phyloP scores from a whole-genome alignment of 1,140 invertebrate species.

The Musca domestica region DNA sequence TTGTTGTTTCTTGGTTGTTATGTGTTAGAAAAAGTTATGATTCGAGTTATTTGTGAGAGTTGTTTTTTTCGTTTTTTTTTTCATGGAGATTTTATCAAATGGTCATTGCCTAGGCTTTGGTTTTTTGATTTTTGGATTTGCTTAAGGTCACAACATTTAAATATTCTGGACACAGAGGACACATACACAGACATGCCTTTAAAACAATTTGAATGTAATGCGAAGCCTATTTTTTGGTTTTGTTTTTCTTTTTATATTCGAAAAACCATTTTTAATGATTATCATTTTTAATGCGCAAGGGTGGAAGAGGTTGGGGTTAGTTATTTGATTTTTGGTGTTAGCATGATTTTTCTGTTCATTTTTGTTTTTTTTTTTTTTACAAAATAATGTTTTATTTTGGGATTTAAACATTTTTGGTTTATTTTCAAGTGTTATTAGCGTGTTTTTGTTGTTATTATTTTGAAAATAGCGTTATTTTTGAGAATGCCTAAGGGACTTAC shows the following conservation, averaged over 20 bases:
- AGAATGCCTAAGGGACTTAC: slow-evolving; percentile 44
- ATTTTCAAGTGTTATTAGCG: neutral
- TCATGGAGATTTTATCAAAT: neutral
- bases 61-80: too few species aligned
- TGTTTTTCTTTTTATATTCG: too few species aligned
- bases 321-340: neutral
- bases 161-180: too few species aligned
- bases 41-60: too few species aligned
- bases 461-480: slow-evolving; percentile 4
- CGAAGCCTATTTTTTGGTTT: too few species aligned
- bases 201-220: too few species aligned
- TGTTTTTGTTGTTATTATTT: slow-evolving; percentile 17
- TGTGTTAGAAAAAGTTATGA: neutral
- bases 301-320: too few species aligned
- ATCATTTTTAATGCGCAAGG: too few species aligned
- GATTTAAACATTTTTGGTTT: slow-evolving; percentile 10
- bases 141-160: too few species aligned
- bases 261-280: too few species aligned
- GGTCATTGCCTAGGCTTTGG: neutral
- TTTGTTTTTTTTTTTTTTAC: slow-evolving; percentile 4
- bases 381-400: slow-evolving; percentile 3
- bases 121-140: neutral
- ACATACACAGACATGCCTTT: too few species aligned
- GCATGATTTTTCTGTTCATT: slow-evolving; percentile 1
- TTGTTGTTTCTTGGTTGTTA: neutral